phyloP scores from a whole-genome alignment of 2,888 invertebrate genomes.

The Cephus pygmeus region DNA sequence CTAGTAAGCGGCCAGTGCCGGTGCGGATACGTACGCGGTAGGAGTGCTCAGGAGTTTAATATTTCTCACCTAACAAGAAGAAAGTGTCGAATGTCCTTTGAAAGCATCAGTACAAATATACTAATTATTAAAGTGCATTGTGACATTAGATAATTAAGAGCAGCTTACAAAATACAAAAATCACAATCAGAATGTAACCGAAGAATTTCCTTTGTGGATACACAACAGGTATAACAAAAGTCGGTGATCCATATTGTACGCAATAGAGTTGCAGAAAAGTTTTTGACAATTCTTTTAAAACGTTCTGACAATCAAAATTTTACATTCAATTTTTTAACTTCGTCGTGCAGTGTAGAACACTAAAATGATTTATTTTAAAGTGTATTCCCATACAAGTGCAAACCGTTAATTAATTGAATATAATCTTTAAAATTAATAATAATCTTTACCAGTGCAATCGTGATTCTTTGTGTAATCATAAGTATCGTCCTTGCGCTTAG shows the following conservation, averaged over 20 bases:
- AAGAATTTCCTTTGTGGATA: neutral
- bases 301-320: neutral
- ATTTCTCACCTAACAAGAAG: neutral
- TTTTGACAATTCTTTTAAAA: neutral
- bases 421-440: neutral
- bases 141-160: neutral
- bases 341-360: neutral
- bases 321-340: neutral
- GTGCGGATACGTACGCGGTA: slow-evolving; percentile 55
- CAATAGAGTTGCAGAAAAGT: neutral
- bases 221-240: neutral
- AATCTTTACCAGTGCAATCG: neutral
- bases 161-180: neutral
- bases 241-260: neutral
- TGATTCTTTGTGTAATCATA: neutral
- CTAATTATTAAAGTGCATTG: neutral
- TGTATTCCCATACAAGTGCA: neutral
- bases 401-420: neutral
- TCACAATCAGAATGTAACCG: neutral
- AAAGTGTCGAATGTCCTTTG: neutral
- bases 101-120: neutral
- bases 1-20: slow-evolving; percentile 53
- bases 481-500: neutral
- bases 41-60: slow-evolving; percentile 12
- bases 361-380: neutral